Conservation (phyloP, 2,797 vertebrate genomes). For the Chloroceryle amazona region DNA sequence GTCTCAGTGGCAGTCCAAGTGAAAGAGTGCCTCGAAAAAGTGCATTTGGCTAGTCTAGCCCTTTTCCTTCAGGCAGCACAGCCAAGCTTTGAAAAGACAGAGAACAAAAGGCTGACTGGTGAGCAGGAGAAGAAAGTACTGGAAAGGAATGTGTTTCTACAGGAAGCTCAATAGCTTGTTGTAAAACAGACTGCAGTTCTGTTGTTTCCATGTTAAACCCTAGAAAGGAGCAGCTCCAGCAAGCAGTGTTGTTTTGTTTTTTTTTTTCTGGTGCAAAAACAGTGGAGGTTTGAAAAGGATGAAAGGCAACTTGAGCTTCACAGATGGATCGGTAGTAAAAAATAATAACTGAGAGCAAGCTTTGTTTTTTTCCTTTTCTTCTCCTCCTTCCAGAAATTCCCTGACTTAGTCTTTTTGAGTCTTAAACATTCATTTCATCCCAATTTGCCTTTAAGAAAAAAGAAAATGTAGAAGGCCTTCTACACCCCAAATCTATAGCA, state of each 20-base stretch:
- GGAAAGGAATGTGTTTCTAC: constrained; percentile 71
- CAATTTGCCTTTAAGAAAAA: constrained; percentile 64
- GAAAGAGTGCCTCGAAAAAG: neutral
- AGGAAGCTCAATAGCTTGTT: constrained; percentile 61
- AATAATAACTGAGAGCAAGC: neutral
- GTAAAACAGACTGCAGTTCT: constrained; percentile 61
- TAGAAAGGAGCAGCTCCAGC: constrained; percentile 44
- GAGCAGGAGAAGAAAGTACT: constrained; percentile 49
- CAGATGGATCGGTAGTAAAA: neutral
- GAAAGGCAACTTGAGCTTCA: constrained; percentile 16
- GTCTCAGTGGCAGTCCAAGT: neutral
- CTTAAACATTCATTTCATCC: constrained; percentile 71
- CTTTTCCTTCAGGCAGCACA: constrained; percentile 62
- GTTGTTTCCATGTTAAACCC: constrained; percentile 44
- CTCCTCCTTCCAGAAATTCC: constrained; percentile 58
- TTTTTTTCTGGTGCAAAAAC: constrained; percentile 13
- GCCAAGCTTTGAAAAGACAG: constrained; percentile 57
- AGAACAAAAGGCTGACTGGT: constrained; percentile 61
- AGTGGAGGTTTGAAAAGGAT: neutral
- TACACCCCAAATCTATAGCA: constrained; percentile 70
- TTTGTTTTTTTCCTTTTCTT: constrained; percentile 26
- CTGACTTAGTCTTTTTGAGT: constrained; percentile 50
- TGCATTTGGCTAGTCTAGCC: neutral
- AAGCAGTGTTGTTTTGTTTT: neutral
- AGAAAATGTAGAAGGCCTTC: constrained; percentile 73